Percentiles rank a stretch among this genome's conserved stretches.
Conservation (phyloP, 2,113 vertebrate genomes). For the Pelodiscus sinensis region DNA sequence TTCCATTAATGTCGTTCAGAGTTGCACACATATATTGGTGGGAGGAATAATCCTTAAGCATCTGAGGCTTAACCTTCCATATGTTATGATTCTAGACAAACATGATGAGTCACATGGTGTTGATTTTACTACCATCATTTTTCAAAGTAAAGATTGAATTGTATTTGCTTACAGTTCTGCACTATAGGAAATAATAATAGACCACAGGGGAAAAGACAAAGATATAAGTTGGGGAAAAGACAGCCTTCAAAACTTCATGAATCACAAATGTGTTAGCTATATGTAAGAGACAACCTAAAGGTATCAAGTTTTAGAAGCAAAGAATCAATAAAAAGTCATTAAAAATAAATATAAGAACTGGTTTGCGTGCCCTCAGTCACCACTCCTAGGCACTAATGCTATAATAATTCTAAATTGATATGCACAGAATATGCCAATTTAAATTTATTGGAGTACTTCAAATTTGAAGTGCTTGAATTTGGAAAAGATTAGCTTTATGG, state of each 20-base stretch:
- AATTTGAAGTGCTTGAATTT: slow-evolving; percentile 80
- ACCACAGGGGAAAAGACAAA: slow-evolving; percentile 20
- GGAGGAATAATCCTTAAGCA: slow-evolving; percentile 25
- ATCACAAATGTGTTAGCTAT: slow-evolving; percentile 53
- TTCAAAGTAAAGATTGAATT: slow-evolving; percentile 31
- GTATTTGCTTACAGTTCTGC: slow-evolving; percentile 36
- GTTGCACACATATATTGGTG: neutral
- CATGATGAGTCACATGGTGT: neutral
- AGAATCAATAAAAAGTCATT: slow-evolving; percentile 83
- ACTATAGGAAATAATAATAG: slow-evolving; percentile 19
- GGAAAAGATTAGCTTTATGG: slow-evolving; percentile 74
- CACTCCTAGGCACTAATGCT: slow-evolving; percentile 78
- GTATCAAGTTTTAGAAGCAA: slow-evolving; percentile 76
- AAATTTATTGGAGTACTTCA: slow-evolving; percentile 82
- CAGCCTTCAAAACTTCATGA: neutral
- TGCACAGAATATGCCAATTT: slow-evolving; percentile 80
- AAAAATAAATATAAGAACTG: slow-evolving; percentile 80
- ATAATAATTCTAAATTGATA: slow-evolving; percentile 82
- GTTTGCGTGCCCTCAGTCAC: slow-evolving; percentile 76
- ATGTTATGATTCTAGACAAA: slow-evolving; percentile 19
- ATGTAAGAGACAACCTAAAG: slow-evolving; percentile 69
- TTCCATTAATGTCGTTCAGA: slow-evolving; percentile 35
- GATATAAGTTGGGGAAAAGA: neutral
- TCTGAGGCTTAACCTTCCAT: slow-evolving; percentile 47
- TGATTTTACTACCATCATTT: slow-evolving; percentile 37